Conservation (phyloP, 2,797 vertebrate genomes). For the Podargus strigoides region DNA sequence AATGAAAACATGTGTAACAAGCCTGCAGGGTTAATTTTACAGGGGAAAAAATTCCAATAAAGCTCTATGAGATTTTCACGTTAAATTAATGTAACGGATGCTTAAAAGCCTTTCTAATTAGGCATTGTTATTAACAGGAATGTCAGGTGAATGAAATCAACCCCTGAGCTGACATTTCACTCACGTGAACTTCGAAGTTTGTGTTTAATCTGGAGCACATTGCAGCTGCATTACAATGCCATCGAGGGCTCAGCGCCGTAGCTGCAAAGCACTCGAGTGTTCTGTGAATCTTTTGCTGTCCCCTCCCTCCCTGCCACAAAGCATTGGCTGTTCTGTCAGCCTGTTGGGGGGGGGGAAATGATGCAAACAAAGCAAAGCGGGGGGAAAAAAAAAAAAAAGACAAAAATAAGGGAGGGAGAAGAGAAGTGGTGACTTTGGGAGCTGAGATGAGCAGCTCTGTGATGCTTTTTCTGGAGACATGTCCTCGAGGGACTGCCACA, state of each 20-base stretch:
- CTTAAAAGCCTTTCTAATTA: conserved; percentile 79
- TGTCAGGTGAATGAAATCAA: conserved; percentile 72
- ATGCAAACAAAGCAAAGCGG: background rate
- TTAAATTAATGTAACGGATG: conserved; percentile 78
- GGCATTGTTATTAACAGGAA: conserved; percentile 68
- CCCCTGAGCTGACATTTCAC: conserved; percentile 59
- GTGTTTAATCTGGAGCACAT: conserved; percentile 7
- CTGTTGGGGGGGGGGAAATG: background rate
- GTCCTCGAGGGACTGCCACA: conserved; percentile 19
- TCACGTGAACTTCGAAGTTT: conserved; percentile 4
- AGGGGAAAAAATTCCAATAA: conserved; percentile 65
- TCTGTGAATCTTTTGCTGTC: background rate
- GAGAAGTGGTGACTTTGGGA: background rate
- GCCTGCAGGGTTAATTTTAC: conserved; percentile 76
- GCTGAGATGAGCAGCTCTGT: background rate
- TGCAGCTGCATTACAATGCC: background rate
- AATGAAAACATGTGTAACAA: conserved; percentile 77
- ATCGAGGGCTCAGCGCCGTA: background rate
- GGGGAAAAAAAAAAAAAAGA: background rate
- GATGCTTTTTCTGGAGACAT: background rate
- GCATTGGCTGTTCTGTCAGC: background rate
- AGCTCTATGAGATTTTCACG: conserved; percentile 69
- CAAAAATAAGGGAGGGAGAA: too few species aligned
- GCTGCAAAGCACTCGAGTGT: background rate
- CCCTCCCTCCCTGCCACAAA: background rate